phyloP scores from a whole-genome alignment of 2,797 vertebrate species.

The Pangasius djambal region DNA sequence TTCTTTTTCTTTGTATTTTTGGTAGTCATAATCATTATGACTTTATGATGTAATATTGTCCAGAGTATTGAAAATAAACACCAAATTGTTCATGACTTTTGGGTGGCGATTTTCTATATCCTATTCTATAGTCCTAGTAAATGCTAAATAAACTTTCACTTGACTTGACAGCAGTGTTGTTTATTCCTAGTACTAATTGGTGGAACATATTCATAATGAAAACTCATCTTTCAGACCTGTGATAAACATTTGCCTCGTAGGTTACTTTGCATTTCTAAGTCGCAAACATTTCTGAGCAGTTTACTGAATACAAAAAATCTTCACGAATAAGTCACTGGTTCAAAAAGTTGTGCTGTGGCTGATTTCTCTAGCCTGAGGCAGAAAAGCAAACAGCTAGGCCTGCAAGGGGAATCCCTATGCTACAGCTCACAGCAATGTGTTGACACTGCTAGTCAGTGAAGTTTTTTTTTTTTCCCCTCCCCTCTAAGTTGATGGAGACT shows the following conservation, averaged over 20 bases:
- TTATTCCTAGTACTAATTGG: not conserved
- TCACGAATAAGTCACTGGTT: conserved; percentile 12
- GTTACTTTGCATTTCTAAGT: not conserved
- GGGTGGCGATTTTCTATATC: not conserved
- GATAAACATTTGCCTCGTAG: not conserved
- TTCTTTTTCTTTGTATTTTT: not conserved
- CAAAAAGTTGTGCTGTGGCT: conserved; percentile 8
- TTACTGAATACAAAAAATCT: not conserved
- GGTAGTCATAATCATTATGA: not conserved
- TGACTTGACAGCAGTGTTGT: not conserved
- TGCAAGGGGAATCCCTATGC: conserved; percentile 26
- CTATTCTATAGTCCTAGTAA: not conserved
- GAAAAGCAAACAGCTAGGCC: conserved; percentile 31
- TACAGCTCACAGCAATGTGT: conserved; percentile 27
- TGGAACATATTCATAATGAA: not conserved
- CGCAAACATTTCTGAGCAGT: not conserved
- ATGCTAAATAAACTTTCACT: not conserved
- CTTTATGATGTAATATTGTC: not conserved
- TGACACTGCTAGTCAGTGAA: conserved; percentile 22
- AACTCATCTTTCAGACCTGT: not conserved
- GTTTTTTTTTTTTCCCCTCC: not conserved
- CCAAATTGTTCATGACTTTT: not conserved
- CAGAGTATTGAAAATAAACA: not conserved
- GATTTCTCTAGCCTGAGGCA: conserved; percentile 19
- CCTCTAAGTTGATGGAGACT: conserved; percentile 51